Evolutionary conservation across 2,888 invertebrate species (phyloP).

Genomic region (Meliscaeva auricollis): DNA sequence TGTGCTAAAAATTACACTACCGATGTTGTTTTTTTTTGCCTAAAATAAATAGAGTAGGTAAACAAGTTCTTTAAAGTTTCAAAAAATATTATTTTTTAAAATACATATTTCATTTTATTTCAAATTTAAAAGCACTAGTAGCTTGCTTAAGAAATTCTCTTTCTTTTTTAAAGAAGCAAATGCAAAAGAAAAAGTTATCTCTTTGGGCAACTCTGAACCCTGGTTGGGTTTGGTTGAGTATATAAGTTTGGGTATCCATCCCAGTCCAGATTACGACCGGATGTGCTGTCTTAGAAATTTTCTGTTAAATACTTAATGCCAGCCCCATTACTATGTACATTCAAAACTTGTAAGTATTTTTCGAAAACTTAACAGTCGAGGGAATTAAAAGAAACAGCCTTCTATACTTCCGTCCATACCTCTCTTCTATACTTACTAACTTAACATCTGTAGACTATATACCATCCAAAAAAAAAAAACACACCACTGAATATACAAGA

Average conservation of each 20-base stretch:
- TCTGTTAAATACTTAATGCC: slow-evolving; percentile 69
- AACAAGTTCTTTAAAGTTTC: no score
- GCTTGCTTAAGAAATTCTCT: no score
- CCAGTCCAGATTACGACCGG: slow-evolving; percentile 43
- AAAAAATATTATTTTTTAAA: no score
- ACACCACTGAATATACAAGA: slow-evolving; percentile 13
- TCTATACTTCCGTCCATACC: background rate
- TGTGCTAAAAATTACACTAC: no score
- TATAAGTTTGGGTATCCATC: background rate
- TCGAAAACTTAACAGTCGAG: slow-evolving; percentile 28
- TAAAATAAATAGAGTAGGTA: no score
- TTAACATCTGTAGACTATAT: background rate
- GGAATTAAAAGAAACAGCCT: slow-evolving; percentile 70
- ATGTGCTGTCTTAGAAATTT: slow-evolving; percentile 43
- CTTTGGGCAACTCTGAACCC: background rate
- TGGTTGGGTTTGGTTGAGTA: background rate
- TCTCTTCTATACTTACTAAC: background rate
- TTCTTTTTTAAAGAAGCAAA: slow-evolving; percentile 17
- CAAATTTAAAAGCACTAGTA: no score
- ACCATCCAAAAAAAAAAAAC: background rate
- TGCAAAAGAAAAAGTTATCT: slow-evolving; percentile 63
- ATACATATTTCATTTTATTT: no score
- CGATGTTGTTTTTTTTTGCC: no score
- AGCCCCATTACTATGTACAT: slow-evolving; percentile 67
- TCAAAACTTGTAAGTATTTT: slow-evolving; percentile 67